A percentile compares a stretch with the other conserved stretches of the same genome.
These are phyloP conservation scores for Bradypodion ventrale DNA, from an alignment of 2,797 vertebrate species.

Conservation along the genomic window DNA sequence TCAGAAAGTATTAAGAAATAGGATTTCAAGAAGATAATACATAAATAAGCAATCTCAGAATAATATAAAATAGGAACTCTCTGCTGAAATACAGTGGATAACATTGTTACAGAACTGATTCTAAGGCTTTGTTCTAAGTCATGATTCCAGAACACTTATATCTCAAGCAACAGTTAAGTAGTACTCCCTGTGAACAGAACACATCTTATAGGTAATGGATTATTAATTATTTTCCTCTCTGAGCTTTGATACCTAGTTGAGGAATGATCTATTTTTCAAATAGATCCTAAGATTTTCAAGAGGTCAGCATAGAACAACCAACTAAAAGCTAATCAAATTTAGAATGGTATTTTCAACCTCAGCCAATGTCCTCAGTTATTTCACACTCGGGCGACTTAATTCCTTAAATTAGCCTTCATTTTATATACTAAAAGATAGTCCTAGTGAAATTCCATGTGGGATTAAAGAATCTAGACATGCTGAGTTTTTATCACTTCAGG, in stretches of 20 bases:
- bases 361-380: not conserved
- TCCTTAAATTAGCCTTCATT: not conserved
- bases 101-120: not conserved
- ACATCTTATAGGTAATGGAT: not conserved
- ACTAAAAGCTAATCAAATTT: not conserved
- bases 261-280: not conserved
- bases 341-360: not conserved
- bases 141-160: not conserved
- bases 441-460: not conserved
- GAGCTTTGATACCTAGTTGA: not conserved
- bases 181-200: not conserved
- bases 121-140: not conserved
- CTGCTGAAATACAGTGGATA: not conserved
- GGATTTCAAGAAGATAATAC: no score
- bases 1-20: no score
- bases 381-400: not conserved
- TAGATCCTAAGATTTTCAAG: not conserved
- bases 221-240: not conserved
- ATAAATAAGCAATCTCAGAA: no score
- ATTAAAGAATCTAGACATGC: not conserved
- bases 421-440: not conserved
- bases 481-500: not conserved
- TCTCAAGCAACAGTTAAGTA: not conserved
- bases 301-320: not conserved
- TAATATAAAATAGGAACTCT: no score